Evolutionary conservation across 2,888 invertebrate genomes (phyloP).

Genomic region (Chrysina gloriosa): DNA sequence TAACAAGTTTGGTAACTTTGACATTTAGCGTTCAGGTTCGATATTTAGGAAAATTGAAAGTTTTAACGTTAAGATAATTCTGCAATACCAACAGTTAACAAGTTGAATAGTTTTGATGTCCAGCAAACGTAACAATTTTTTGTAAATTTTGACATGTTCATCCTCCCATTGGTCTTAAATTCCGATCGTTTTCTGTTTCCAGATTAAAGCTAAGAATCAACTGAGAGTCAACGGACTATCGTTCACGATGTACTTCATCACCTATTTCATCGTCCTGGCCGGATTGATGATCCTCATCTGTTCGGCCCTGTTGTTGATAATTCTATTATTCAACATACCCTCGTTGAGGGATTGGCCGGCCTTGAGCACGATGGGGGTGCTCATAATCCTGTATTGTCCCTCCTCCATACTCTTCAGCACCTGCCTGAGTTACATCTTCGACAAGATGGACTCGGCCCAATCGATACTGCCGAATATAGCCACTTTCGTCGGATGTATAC

Average conservation of each 20-base stretch:
- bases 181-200: slow-evolving; percentile 53
- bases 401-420: slow-evolving; percentile 82
- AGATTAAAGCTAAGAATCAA: slow-evolving; percentile 87
- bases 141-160: no score
- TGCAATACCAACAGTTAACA: no score
- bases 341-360: slow-evolving; percentile 78
- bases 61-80: no score
- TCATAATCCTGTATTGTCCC: slow-evolving; percentile 79
- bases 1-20: no score
- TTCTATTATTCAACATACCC: slow-evolving; percentile 77
- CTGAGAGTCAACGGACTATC: slow-evolving; percentile 84
- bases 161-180: not conserved
- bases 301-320: slow-evolving; percentile 72
- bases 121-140: no score
- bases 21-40: no score
- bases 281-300: slow-evolving; percentile 77
- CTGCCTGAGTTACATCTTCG: slow-evolving; percentile 82
- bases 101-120: no score
- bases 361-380: slow-evolving; percentile 73
- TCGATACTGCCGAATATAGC: slow-evolving; percentile 82
- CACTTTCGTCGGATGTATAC: slow-evolving; percentile 79
- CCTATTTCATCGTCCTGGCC: slow-evolving; percentile 79
- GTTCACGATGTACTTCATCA: slow-evolving; percentile 79
- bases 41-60: no score
- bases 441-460: slow-evolving; percentile 85